Evolutionary conservation across 1,140 invertebrate species (phyloP), one percentile per base, ranked within the genome.

Genomic region (Ruditapes philippinarum): DNA sequence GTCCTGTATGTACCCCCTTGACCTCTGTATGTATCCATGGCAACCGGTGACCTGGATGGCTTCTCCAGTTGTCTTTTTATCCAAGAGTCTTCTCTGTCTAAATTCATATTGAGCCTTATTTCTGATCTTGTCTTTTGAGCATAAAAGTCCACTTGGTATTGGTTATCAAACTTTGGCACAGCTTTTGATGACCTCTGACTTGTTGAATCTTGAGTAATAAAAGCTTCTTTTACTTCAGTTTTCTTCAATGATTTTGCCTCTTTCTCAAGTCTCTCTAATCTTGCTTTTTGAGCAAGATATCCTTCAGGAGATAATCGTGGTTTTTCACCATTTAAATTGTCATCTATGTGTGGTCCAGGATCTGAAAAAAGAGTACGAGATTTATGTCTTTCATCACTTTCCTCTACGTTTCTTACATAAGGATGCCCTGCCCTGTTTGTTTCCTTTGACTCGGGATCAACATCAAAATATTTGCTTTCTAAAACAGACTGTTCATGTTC

Each of bases 51-150:
- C 65, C 40, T 84, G 3, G 33, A 33, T 1, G 62, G 81, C 28
- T 70, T 70, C 42, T 87, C 85, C 25, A 87, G 42, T 45, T 87
- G 85, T 7, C 28, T 25, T 65, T 68, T 78, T 49, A 87, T 87
- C 85, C 85, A 87, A 31, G 85, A 87, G 36, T 87, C 85, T 51
- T 87, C 85, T 79, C 74, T 78, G 17, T 87, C 85, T 40, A 87
- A 31, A 45, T 62, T 84, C 33, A 45, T 49, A 25, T 5, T 11
- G 19, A 11, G 9, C 54, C 81, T 84, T 28, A 84, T 84, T 51
- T 73, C 81, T 51, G 81, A 84, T 62, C 81, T 84, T 36, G 81
- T 68, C 36, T 73, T 84, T 51, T 84, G 81, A 70, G 81, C 81
- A 73, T 84, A 84, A 51, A 70, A 84, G 57, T 84, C 81, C 19